Percentiles rank a stretch among this genome's conserved stretches.
phyloP scores from a whole-genome alignment of 2,113 vertebrate genomes.

The Hypocryptadius cinnamomeus region DNA sequence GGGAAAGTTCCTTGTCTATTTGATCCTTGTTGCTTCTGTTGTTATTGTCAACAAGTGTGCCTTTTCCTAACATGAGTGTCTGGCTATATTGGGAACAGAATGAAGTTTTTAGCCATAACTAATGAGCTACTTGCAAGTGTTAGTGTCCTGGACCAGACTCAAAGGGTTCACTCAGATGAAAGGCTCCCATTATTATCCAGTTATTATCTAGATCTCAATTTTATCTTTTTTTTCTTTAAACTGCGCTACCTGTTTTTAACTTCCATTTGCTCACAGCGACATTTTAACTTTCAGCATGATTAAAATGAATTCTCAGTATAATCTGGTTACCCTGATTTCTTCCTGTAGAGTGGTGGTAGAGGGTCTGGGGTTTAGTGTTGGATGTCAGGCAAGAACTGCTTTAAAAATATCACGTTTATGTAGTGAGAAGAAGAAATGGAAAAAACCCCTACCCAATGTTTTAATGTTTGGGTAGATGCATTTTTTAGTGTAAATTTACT shows the following conservation, averaged over 20 bases:
- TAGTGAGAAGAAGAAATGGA: not conserved
- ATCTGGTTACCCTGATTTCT: not conserved
- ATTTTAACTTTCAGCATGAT: not conserved
- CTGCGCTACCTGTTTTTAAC: not conserved
- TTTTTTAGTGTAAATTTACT: not conserved
- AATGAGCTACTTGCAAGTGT: not conserved
- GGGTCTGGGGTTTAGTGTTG: not conserved
- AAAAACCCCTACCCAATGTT: rapidly evolving
- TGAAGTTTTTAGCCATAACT: not conserved
- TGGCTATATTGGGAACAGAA: not conserved
- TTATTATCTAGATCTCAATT: not conserved
- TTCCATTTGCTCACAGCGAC: not conserved
- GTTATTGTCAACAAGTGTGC: not conserved
- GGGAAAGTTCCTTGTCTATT: not conserved
- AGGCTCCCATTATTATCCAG: not conserved
- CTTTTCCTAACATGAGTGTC: not conserved
- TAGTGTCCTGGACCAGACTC: not conserved
- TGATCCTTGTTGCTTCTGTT: not conserved
- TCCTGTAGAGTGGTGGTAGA: not conserved
- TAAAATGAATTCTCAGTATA: not conserved
- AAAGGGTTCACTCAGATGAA: not conserved
- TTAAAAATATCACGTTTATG: not conserved
- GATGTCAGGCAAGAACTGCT: not conserved
- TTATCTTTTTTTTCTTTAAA: not conserved
- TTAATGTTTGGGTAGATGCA: not conserved